Evolutionary conservation across 1,140 invertebrate species (phyloP), one percentile per base, ranked within the genome.

Genomic region (Orius insidiosus): DNA sequence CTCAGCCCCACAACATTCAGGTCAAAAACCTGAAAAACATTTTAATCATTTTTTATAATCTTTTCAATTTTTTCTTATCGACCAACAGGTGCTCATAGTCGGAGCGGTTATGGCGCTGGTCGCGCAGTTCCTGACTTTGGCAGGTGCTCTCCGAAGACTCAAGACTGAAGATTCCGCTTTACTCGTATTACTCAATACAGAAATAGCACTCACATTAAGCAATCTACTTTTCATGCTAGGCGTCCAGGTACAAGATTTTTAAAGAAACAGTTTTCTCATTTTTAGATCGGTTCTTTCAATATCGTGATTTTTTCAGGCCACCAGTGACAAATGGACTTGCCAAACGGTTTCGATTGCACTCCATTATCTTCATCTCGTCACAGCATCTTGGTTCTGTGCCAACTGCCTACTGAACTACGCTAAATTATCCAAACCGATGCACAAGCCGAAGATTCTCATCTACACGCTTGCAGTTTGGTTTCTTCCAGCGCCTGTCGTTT

Each of bases 341-440:
- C 66, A 75, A 52, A 64, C 69, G 9, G 69, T 77, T 13, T 74
- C 76, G 1, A 54, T 80, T 6, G 58, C 76, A 3, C 60, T 80
- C 9, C 75, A 79, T 58, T 80, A 78, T 58, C 66, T 76, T 7
- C 74, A 79, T 55, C 62, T 79, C 30, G 69, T 73, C 0, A 71
- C 73, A 38, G 66, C 71, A 0, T 70, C 71, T 55, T 81, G 76
- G 76, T 68, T 79, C 31, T 68, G 78, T 44, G 59, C 67, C 18
- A 69, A 68, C 34, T 63, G 61, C 36, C 60, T 62, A 40, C 66
- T 64, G 52, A 61, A 60, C 45, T 57, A 58, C 38, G 61, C 63
- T 36, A 61, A 56, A 50, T 33, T 58, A 55, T 47, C 51, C 52
- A n/a, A 61, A 57, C 1, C 62, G 58, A 2, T 61, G 59, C 9